Percentiles rank a stretch among this genome's conserved stretches.
Conservation (phyloP, 35 echinoderm and acorn worm genomes). For the Amphiura filiformis region DNA sequence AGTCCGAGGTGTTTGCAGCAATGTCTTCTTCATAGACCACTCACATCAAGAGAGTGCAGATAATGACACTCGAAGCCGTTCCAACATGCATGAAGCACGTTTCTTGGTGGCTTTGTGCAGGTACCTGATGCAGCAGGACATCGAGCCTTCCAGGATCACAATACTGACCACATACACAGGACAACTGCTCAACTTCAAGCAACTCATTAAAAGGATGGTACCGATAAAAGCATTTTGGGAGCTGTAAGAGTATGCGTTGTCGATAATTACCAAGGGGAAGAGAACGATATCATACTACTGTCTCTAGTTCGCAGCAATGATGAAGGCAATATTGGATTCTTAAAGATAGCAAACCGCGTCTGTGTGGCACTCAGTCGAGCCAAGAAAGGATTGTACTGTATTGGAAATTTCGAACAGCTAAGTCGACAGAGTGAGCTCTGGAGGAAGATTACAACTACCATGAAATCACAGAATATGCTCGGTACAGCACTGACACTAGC, state of each 20-base stretch:
- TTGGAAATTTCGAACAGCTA: conserved; percentile 69
- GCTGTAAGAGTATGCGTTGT: conserved; percentile 32
- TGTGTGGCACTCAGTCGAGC: conserved; percentile 58
- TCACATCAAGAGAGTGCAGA: conserved; percentile 28
- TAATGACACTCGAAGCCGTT: background rate
- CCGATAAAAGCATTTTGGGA: conserved; percentile 41
- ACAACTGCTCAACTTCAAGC: conserved; percentile 45
- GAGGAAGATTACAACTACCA: conserved; percentile 29
- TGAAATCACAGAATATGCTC: conserved; percentile 2
- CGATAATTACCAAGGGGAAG: conserved; percentile 76
- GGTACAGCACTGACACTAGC: conserved; percentile 29
- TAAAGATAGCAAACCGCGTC: conserved; percentile 47
- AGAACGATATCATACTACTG: conserved; percentile 76
- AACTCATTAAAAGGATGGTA: conserved; percentile 24
- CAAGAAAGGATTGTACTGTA: conserved; percentile 58
- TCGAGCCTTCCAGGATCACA: conserved; percentile 47
- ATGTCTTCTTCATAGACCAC: conserved; percentile 74
- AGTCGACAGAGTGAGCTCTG: conserved; percentile 48
- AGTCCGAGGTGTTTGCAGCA: conserved; percentile 46
- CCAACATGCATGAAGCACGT: conserved; percentile 53
- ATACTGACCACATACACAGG: conserved; percentile 53
- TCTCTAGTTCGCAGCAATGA: conserved; percentile 61
- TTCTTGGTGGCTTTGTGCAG: conserved; percentile 39
- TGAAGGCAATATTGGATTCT: conserved; percentile 62
- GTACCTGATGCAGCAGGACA: conserved; percentile 45